Conservation (phyloP, 2,888 invertebrate genomes). For the Reticulitermes lucifugus region DNA sequence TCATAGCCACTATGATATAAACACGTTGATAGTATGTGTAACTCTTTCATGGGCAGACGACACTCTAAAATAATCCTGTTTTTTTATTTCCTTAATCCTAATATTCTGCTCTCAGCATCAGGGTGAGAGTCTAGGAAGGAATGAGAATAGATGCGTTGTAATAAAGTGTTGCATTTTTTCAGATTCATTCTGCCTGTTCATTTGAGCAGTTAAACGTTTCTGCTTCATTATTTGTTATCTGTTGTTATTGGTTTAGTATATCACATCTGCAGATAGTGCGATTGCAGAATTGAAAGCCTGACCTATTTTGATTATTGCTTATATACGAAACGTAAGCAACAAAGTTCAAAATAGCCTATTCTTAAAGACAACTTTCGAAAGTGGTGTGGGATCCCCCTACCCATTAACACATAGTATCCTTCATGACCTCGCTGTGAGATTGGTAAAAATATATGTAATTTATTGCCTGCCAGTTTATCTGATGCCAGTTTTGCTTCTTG, state of each 20-base stretch:
- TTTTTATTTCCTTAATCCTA: too few species aligned
- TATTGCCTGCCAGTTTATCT: conserved; percentile 12
- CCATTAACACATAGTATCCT: not conserved
- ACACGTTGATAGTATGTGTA: too few species aligned
- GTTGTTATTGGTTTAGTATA: not conserved
- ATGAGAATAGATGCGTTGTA: too few species aligned
- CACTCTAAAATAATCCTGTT: too few species aligned
- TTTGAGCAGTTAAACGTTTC: not conserved
- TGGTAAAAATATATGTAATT: conserved; percentile 17
- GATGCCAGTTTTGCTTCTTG: not conserved
- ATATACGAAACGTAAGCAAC: not conserved
- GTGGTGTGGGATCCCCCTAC: not conserved
- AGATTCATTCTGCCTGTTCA: too few species aligned
- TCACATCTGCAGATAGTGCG: not conserved
- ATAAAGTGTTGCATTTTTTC: too few species aligned
- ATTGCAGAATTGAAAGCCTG: not conserved
- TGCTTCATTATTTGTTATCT: not conserved
- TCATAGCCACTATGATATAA: too few species aligned
- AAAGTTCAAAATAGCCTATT: not conserved
- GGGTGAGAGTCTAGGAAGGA: too few species aligned
- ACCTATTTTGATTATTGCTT: not conserved
- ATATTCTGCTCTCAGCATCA: too few species aligned
- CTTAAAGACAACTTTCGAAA: not conserved
- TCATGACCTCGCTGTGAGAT: not conserved
- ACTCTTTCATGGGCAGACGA: too few species aligned